Conservation (phyloP, 1,140 invertebrate genomes). For the Bombus cullumanus region DNA sequence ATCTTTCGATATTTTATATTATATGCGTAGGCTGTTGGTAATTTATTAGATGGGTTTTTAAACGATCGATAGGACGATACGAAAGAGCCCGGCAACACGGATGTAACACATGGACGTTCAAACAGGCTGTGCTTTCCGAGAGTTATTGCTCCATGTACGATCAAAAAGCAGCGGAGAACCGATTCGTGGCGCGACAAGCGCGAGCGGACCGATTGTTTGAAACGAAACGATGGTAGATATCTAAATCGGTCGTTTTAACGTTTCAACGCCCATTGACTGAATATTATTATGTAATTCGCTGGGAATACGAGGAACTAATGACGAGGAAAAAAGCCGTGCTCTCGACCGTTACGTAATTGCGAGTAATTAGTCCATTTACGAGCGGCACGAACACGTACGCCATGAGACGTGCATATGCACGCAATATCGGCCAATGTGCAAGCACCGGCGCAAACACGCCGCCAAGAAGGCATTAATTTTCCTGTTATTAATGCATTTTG, state of each 20-base stretch:
- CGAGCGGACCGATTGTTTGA: constrained; percentile 6
- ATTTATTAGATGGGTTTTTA: neutral
- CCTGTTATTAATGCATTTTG: constrained; percentile 79
- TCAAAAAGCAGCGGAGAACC: neutral
- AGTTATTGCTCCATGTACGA: constrained; percentile 21
- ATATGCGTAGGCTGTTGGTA: neutral
- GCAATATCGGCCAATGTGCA: constrained; percentile 52
- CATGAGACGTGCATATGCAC: neutral
- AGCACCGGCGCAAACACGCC: constrained; percentile 30
- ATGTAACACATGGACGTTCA: no score
- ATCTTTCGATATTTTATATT: neutral
- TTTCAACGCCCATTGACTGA: constrained; percentile 61
- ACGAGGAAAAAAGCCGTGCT: constrained; percentile 45
- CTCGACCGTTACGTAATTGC: constrained; percentile 67
- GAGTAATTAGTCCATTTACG: constrained; percentile 77
- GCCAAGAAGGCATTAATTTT: constrained; percentile 70
- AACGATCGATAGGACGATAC: neutral
- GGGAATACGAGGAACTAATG: constrained; percentile 69
- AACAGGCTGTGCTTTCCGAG: constrained; percentile 3
- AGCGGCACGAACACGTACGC: constrained; percentile 45
- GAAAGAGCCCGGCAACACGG: neutral
- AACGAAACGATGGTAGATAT: constrained; percentile 39
- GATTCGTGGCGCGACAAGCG: constrained; percentile 11
- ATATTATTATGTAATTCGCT: constrained; percentile 71
- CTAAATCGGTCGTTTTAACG: constrained; percentile 63